These are phyloP conservation scores for Drosophila ustulata DNA, from an alignment of 2,888 invertebrate species.

Conservation along the genomic window DNA sequence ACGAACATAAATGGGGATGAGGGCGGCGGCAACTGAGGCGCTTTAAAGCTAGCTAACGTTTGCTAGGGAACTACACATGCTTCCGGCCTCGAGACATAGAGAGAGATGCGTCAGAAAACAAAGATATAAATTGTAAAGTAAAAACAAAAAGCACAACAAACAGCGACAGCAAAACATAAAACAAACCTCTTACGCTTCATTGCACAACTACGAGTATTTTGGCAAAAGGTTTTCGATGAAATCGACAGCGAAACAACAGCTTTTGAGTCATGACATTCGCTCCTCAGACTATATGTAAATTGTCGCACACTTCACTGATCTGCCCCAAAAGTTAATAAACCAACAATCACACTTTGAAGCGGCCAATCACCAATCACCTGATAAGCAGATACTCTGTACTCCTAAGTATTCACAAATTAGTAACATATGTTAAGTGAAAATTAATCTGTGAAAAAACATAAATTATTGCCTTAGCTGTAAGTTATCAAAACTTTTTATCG, in stretches of 20 bases:
- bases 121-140: slow-evolving; percentile 40
- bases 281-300: slow-evolving; percentile 28
- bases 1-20: not conserved
- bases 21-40: slow-evolving; percentile 8
- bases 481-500: no score
- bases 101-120: slow-evolving; percentile 51
- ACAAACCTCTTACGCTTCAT: slow-evolving; percentile 39
- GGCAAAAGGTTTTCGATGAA: slow-evolving; percentile 24
- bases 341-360: not conserved
- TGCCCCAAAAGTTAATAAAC: slow-evolving; percentile 21
- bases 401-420: no score
- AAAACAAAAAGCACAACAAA: slow-evolving; percentile 9
- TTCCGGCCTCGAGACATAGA: slow-evolving; percentile 44
- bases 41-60: slow-evolving; percentile 27
- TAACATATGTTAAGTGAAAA: not conserved
- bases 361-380: not conserved
- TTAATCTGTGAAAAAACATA: not conserved
- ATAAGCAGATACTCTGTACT: slow-evolving; percentile 5
- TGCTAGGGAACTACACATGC: slow-evolving; percentile 36
- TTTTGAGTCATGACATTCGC: slow-evolving; percentile 33
- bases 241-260: slow-evolving; percentile 16
- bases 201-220: slow-evolving; percentile 42
- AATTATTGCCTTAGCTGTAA: no score
- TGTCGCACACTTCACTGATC: slow-evolving; percentile 21
- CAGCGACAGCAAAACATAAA: slow-evolving; percentile 3